These are phyloP conservation scores for Anisognathus igniventris DNA, from an alignment of 2,797 vertebrate species.

Conservation along the genomic window DNA sequence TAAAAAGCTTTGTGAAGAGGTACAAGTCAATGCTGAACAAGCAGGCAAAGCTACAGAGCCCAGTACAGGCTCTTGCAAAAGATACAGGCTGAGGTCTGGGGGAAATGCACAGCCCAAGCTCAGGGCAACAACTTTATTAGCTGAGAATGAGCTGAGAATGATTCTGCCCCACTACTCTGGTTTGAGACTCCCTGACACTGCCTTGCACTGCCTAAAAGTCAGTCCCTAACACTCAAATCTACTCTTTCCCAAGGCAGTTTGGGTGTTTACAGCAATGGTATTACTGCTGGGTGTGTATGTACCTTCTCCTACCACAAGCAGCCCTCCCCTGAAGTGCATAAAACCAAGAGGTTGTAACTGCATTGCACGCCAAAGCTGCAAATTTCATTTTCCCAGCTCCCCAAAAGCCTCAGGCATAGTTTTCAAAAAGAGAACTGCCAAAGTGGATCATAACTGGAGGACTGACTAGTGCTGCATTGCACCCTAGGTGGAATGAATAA, in stretches of 20 bases:
- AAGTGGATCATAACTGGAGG: not conserved
- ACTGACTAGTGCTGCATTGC: not conserved
- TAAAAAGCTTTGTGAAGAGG: not conserved
- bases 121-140: not conserved
- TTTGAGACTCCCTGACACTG: not conserved
- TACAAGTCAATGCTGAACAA: rapidly evolving
- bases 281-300: not conserved
- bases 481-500: not conserved
- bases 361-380: not conserved
- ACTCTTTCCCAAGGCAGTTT: not conserved
- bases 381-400: not conserved
- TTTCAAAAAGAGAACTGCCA: not conserved
- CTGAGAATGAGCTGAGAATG: not conserved
- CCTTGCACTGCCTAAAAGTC: not conserved
- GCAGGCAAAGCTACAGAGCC: not conserved
- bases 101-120: rapidly evolving
- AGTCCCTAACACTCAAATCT: not conserved
- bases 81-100: not conserved
- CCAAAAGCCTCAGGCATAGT: not conserved
- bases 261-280: not conserved
- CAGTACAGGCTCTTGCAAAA: rapidly evolving
- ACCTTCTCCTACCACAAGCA: not conserved
- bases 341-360: not conserved
- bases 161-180: not conserved
- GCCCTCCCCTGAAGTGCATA: not conserved